phyloP scores from a whole-genome alignment of 2,113 vertebrate species.

The Gallinago jamesoni region DNA sequence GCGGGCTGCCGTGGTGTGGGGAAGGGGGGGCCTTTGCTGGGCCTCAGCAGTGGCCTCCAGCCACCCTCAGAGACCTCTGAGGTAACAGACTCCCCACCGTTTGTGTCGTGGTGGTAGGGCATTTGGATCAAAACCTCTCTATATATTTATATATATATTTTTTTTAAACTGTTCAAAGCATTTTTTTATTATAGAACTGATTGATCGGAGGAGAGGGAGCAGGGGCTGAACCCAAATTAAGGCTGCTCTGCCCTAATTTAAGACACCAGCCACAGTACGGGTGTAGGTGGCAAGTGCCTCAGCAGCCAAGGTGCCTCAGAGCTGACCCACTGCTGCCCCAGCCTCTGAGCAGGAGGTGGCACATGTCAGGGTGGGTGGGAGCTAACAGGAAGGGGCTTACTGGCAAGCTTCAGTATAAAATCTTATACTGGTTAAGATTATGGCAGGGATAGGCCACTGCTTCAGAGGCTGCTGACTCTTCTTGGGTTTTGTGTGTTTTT shows the following conservation, averaged over 20 bases:
- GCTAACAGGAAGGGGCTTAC: background rate
- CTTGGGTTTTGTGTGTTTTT: background rate
- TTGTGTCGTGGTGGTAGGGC: background rate
- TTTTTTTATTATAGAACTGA: background rate
- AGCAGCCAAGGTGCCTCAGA: background rate
- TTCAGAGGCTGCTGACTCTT: background rate
- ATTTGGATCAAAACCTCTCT: background rate
- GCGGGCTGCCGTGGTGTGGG: rapidly evolving
- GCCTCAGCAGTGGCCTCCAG: rapidly evolving
- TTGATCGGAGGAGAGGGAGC: rapidly evolving
- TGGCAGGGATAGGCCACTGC: background rate
- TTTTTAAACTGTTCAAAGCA: background rate
- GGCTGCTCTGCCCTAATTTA: background rate
- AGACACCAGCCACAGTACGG: background rate
- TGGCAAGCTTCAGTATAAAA: background rate
- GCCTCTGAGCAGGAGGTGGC: no score
- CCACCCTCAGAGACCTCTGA: background rate
- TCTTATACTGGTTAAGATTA: background rate
- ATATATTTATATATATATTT: background rate
- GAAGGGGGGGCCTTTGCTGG: background rate
- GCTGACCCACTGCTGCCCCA: background rate
- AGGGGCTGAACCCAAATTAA: background rate
- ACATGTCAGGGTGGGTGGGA: background rate
- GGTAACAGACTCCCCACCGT: background rate
- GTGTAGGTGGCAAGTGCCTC: background rate